A percentile compares a stretch with the other conserved stretches of the same genome.
Conservation (phyloP, 2,113 vertebrate genomes). For the Ibidorhyncha struthersii region DNA sequence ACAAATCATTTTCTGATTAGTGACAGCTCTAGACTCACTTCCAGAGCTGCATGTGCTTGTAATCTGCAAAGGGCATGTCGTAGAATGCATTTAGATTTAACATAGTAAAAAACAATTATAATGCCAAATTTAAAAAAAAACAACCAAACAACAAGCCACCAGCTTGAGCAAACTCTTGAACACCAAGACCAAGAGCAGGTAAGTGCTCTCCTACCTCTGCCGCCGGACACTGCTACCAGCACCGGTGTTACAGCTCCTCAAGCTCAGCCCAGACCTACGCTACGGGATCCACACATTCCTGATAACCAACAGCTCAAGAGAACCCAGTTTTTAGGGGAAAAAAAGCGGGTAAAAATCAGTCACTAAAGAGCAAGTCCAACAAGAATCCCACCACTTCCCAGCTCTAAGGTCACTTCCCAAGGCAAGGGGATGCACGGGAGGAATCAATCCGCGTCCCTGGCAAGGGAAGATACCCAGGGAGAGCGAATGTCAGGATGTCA, state of each 20-base stretch:
- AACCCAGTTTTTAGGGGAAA: not conserved
- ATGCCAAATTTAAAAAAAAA: not conserved
- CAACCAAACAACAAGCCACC: not conserved
- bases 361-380: not conserved
- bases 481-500: not conserved
- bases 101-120: not conserved
- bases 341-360: not conserved
- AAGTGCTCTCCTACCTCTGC: not conserved
- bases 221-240: not conserved
- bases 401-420: not conserved
- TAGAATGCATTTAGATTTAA: not conserved
- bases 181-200: not conserved
- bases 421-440: not conserved
- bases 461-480: not conserved
- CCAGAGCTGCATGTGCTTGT: not conserved
- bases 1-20: constrained; percentile 28
- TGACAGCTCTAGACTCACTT: constrained; percentile 24
- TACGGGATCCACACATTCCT: not conserved
- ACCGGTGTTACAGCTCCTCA: not conserved
- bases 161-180: not conserved
- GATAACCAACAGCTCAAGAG: not conserved
- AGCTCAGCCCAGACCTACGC: not conserved
- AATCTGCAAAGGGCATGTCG: not conserved
- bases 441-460: not conserved
- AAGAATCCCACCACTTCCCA: not conserved